A percentile compares a stretch with the other conserved stretches of the same genome.
Evolutionary conservation across 2,888 invertebrate genomes (phyloP).

Genomic region (Sminthurinus aureus): DNA sequence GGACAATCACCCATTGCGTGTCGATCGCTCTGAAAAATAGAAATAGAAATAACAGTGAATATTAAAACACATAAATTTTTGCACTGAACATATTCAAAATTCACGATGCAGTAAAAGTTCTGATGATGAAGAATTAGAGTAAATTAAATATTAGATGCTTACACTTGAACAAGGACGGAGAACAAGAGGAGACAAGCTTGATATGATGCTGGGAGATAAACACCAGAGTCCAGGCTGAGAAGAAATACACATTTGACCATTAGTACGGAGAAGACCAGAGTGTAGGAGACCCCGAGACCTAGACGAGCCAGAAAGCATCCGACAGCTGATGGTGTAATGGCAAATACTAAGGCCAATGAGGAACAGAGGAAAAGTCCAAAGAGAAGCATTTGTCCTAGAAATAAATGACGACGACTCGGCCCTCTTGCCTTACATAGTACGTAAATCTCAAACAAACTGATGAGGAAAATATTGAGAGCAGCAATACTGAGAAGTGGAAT

Average conservation of each 20-base stretch:
- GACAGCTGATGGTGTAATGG: slow-evolving; percentile 78
- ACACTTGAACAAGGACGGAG: slow-evolving; percentile 82
- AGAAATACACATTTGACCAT: slow-evolving; percentile 94
- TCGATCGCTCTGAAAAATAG: slow-evolving; percentile 44
- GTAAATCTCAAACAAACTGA: slow-evolving; percentile 82
- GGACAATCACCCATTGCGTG: slow-evolving; percentile 56
- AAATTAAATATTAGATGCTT: no score
- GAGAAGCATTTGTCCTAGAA: slow-evolving; percentile 83
- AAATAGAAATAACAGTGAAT: no score
- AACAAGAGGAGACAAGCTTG: slow-evolving; percentile 87
- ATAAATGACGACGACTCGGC: slow-evolving; percentile 82
- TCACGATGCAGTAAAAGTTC: no score
- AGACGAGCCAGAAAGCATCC: slow-evolving; percentile 84
- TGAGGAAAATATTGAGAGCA: slow-evolving; percentile 82
- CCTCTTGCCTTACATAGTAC: slow-evolving; percentile 85
- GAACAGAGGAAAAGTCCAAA: slow-evolving; percentile 84
- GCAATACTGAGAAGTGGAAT: slow-evolving; percentile 86
- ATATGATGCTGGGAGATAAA: slow-evolving; percentile 91
- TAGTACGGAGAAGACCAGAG: slow-evolving; percentile 87
- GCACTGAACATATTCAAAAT: no score
- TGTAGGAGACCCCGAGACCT: slow-evolving; percentile 80
- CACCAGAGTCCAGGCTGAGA: slow-evolving; percentile 87
- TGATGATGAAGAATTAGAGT: no score
- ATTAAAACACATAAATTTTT: no score
- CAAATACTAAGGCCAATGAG: slow-evolving; percentile 78